Evolutionary conservation across 2,888 invertebrate genomes (phyloP).

Genomic region (Tachina grossa): DNA sequence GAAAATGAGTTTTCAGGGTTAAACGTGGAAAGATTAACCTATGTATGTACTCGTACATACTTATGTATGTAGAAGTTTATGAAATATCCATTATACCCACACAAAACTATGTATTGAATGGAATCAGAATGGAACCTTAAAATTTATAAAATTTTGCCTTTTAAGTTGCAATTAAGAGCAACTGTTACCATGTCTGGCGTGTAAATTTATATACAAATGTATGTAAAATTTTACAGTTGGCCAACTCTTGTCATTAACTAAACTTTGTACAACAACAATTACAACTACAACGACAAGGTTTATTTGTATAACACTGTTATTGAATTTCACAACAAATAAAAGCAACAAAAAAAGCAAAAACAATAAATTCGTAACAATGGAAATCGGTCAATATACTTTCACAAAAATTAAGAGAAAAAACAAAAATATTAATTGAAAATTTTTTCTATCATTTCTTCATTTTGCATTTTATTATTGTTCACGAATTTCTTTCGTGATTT

Average conservation of each 20-base stretch:
- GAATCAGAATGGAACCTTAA: too few species aligned
- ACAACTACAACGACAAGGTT: constrained; percentile 16
- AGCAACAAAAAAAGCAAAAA: not conserved
- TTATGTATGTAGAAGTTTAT: not conserved
- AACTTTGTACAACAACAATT: constrained; percentile 22
- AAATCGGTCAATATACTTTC: constrained; percentile 60
- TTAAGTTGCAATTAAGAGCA: not conserved
- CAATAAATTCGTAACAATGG: constrained; percentile 16
- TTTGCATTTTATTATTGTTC: constrained; percentile 6
- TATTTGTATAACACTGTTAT: constrained; percentile 24
- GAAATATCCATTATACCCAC: too few species aligned
- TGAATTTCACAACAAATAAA: constrained; percentile 33
- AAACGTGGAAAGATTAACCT: too few species aligned
- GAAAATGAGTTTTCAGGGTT: too few species aligned
- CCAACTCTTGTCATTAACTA: constrained; percentile 56
- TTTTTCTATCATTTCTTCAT: not conserved
- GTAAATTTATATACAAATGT: constrained; percentile 13
- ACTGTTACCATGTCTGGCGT: not conserved
- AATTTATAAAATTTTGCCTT: too few species aligned
- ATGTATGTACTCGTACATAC: not conserved
- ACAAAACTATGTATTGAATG: too few species aligned
- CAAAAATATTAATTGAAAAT: too few species aligned
- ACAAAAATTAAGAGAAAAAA: constrained; percentile 18
- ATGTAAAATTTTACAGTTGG: constrained; percentile 65
- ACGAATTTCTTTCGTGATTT: too few species aligned